Conservation (phyloP, 2,113 vertebrate genomes). For the Cyanocitta stelleri region DNA sequence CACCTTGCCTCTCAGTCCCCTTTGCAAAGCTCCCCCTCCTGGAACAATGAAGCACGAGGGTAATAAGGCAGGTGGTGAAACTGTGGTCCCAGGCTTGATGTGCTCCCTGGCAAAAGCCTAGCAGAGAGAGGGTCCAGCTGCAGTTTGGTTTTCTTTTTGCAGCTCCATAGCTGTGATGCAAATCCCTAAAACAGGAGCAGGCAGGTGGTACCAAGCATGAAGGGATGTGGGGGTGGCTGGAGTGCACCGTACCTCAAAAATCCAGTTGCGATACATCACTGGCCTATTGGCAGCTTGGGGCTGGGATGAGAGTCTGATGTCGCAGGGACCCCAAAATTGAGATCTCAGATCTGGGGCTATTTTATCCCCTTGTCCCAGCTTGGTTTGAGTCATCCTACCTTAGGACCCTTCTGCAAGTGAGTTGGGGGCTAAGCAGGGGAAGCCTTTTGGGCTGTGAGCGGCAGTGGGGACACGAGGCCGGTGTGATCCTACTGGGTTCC, state of each 20-base stretch:
- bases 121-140: background rate
- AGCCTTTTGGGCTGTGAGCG: background rate
- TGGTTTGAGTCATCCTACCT: background rate
- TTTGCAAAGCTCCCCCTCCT: background rate
- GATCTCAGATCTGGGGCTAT: background rate
- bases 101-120: background rate
- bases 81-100: fast-evolving
- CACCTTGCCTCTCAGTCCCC: background rate
- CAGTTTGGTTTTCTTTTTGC: background rate
- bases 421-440: background rate
- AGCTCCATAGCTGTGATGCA: background rate
- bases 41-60: background rate
- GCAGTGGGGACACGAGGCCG: no score
- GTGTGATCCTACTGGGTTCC: background rate
- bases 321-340: background rate
- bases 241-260: background rate
- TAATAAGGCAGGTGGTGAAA: background rate
- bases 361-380: background rate
- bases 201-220: fast-evolving
- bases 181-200: background rate
- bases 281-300: background rate
- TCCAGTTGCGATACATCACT: background rate
- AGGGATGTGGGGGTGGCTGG: background rate
- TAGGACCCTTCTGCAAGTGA: background rate
- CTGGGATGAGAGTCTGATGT: background rate